These are phyloP conservation scores for Lasiurus borealis DNA, from an alignment of 2,113 vertebrate species.

Conservation along the genomic window DNA sequence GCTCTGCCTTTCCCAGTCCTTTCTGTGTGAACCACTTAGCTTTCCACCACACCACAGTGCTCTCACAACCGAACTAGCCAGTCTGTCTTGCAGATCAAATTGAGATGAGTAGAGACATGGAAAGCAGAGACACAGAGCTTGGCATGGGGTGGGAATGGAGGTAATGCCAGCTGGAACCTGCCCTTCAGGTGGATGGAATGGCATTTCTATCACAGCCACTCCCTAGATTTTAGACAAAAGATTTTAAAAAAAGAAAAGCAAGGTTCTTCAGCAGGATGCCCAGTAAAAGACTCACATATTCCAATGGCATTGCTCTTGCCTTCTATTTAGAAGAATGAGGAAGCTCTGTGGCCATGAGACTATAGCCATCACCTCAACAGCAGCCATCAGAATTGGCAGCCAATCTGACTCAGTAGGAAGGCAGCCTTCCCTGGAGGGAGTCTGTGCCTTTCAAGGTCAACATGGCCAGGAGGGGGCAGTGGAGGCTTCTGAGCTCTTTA, in stretches of 20 bases:
- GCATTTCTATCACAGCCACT: not conserved
- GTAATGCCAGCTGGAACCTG: not conserved
- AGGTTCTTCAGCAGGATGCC: not conserved
- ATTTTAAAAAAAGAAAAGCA: not conserved
- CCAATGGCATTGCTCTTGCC: not conserved
- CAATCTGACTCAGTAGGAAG: not conserved
- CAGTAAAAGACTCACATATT: not conserved
- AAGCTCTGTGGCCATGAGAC: not conserved
- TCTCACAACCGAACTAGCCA: not conserved
- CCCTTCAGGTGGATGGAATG: not conserved
- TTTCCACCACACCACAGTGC: too few species aligned
- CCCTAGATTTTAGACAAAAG: not conserved
- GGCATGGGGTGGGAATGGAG: not conserved
- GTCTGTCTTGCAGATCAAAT: not conserved
- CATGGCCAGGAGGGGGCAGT: not conserved
- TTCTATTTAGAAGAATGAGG: not conserved
- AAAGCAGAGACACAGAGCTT: not conserved
- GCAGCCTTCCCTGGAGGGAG: not conserved
- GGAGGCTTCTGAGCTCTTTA: not conserved
- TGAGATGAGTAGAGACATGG: not conserved
- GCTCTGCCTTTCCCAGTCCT: not conserved
- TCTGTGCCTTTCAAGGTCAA: not conserved
- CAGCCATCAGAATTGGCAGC: not conserved
- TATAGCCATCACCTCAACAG: not conserved
- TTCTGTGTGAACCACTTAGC: not conserved